Base-by-base conservation (phyloP, 2,888 invertebrate genomes). In the Escarpia spicata region DNA sequence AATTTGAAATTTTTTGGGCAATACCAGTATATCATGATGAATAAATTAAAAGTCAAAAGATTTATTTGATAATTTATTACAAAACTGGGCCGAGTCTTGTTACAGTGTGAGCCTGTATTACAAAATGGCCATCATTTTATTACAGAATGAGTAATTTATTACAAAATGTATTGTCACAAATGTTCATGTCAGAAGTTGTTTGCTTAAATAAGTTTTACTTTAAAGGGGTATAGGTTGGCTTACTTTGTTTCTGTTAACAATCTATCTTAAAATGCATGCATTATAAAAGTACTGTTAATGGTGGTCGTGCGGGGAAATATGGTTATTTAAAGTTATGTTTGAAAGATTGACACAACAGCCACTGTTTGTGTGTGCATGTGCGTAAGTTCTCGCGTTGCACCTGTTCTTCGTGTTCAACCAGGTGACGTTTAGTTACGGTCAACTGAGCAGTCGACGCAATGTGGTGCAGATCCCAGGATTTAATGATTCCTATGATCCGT, bases 361-460 rank as follows among this genome's bases (percentile, higher is more conserved):
- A 52, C 52, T 52, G 52, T 52, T 52, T 9, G 52, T 52, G 26
- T 75, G 75, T 26, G 26, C 19, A 6, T 6, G 6, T 75, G n/a
- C 6, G 26, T 75, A 19, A 37, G 37, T 37, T 37, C 37, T 37
- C n/a, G 26, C 19, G 26, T 75, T 75, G 75, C 75, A 75, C 75
- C 75, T 75, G 75, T 92, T 92, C 4, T 43, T 52, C 90, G 52
- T 92, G 9, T 91, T 43, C 43, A 45, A 89, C 89, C 92, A 93
- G 93, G 60, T 93, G 43, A 92, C 93, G 15, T 92, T 93, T 45
- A 93, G 93, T 89, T 93, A 93, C 43, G 75, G 58, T 10, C 37
- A 26, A 15, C 91, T 45, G 43, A 91, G 52, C 15, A 43, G 90
- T 44, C 44, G 90, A 37, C 31, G 26, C 43, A 93, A 93, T 90